Evolutionary conservation across 2,797 vertebrate genomes (phyloP).

Genomic region (Apogon hyalosoma): DNA sequence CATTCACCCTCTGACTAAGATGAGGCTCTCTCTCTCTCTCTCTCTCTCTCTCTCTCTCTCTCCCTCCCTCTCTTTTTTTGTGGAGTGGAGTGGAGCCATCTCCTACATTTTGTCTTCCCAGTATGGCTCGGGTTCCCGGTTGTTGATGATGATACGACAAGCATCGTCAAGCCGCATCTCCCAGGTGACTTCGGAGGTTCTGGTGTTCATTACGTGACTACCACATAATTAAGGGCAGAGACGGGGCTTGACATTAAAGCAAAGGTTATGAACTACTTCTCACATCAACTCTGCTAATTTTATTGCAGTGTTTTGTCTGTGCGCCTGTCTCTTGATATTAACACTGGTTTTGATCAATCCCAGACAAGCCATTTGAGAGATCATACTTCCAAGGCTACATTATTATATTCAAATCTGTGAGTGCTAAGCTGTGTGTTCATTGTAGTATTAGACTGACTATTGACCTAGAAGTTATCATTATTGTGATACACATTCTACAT

Average conservation of each 20-base stretch:
- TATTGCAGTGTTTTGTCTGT: conserved; percentile 28
- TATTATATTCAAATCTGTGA: not conserved
- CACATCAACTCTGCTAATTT: conserved; percentile 13
- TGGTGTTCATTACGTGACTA: conserved; percentile 59
- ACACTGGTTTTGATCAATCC: conserved; percentile 16
- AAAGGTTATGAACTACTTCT: conserved; percentile 48
- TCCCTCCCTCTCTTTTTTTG: too few relatives aligned
- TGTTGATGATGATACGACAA: conserved; percentile 46
- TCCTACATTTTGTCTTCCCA: conserved; percentile 41
- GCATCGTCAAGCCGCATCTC: conserved; percentile 39
- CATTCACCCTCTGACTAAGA: conserved; percentile 50
- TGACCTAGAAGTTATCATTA: too few relatives aligned
- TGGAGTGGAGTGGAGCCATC: conserved; percentile 30
- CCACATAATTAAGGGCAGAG: conserved; percentile 57
- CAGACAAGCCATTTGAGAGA: conserved; percentile 2
- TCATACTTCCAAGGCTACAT: conserved; percentile 24
- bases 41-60: too few relatives aligned
- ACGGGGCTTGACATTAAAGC: conserved; percentile 43
- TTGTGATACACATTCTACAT: too few relatives aligned
- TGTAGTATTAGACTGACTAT: not conserved
- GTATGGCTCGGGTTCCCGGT: conserved; percentile 34
- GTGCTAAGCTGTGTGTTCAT: conserved; percentile 33
- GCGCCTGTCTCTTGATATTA: conserved; percentile 21
- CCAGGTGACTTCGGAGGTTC: conserved; percentile 41
- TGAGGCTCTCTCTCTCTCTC: conserved; percentile 26